Conservation (phyloP, 2,113 vertebrate genomes). For the Microcebus ravelobensis region DNA sequence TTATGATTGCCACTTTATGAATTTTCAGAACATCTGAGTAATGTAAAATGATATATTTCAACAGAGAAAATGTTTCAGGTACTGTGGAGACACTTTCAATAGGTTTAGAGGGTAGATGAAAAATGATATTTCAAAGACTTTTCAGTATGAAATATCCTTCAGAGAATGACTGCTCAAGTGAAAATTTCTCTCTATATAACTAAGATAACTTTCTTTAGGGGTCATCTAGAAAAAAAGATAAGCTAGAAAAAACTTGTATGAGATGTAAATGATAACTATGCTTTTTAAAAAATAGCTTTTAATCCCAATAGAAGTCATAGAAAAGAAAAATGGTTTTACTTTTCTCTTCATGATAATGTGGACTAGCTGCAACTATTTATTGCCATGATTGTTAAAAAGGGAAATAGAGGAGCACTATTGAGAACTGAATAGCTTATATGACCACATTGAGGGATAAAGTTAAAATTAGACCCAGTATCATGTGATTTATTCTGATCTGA, state of each 20-base stretch:
- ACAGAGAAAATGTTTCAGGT: constrained; percentile 70
- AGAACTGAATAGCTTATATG: not conserved
- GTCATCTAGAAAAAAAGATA: constrained; percentile 66
- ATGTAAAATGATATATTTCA: constrained; percentile 73
- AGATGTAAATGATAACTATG: constrained; percentile 68
- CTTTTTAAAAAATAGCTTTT: constrained; percentile 15
- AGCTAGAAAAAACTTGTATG: not conserved
- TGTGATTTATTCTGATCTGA: not conserved
- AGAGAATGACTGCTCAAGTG: constrained; percentile 58
- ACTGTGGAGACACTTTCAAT: constrained; percentile 63
- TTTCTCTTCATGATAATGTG: not conserved
- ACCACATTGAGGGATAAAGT: not conserved
- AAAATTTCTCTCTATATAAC: constrained; percentile 59
- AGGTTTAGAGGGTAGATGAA: constrained; percentile 68
- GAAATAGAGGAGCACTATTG: not conserved
- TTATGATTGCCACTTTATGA: constrained; percentile 70
- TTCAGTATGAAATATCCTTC: constrained; percentile 59
- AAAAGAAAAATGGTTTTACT: constrained; percentile 16
- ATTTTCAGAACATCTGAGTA: constrained; percentile 71
- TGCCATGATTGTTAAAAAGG: not conserved
- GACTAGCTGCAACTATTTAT: not conserved
- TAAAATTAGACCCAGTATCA: not conserved
- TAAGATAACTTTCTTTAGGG: constrained; percentile 59
- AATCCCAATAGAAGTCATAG: constrained; percentile 33
- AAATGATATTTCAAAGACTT: constrained; percentile 67